These are phyloP conservation scores for Hyphantria cunea DNA, from an alignment of 1,140 invertebrate genomes.

Conservation along the genomic window DNA sequence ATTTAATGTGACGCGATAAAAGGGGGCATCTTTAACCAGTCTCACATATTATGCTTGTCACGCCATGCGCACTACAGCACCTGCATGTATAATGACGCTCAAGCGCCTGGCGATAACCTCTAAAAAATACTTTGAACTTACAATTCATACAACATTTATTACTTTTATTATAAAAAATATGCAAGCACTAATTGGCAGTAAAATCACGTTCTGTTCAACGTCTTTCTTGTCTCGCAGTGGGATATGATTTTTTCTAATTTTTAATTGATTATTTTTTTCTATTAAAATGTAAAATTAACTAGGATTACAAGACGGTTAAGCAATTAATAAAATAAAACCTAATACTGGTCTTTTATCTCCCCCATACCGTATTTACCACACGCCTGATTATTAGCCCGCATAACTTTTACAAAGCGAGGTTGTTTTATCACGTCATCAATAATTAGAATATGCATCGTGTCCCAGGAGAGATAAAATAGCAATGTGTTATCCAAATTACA, in stretches of 20 bases:
- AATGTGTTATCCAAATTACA: not conserved
- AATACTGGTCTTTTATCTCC: slow-evolving; percentile 9
- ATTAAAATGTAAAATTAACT: not conserved
- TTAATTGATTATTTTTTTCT: not conserved
- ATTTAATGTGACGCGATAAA: slow-evolving; percentile 39
- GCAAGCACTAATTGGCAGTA: slow-evolving; percentile 4
- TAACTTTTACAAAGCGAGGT: slow-evolving; percentile 50
- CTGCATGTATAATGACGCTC: slow-evolving; percentile 56
- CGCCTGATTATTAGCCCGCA: slow-evolving; percentile 58
- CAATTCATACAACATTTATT: slow-evolving; percentile 29
- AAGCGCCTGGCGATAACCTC: slow-evolving; percentile 45
- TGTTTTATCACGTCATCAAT: slow-evolving; percentile 44
- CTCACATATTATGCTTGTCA: slow-evolving; percentile 65
- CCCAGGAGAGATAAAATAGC: slow-evolving; percentile 28
- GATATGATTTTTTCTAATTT: too few species aligned
- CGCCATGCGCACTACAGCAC: slow-evolving; percentile 54
- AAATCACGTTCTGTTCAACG: too few species aligned
- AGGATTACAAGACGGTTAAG: too few species aligned
- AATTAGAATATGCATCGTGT: slow-evolving; percentile 41
- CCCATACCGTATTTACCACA: slow-evolving; percentile 45
- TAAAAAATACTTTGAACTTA: slow-evolving; percentile 29
- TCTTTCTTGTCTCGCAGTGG: not conserved
- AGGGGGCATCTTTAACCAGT: slow-evolving; percentile 60
- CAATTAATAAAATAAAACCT: too few species aligned
- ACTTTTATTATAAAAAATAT: slow-evolving; percentile 24